A percentile compares a stretch with the other conserved stretches of the same genome.
Conservation (phyloP, 2,888 invertebrate genomes). For the Parnassius apollo region DNA sequence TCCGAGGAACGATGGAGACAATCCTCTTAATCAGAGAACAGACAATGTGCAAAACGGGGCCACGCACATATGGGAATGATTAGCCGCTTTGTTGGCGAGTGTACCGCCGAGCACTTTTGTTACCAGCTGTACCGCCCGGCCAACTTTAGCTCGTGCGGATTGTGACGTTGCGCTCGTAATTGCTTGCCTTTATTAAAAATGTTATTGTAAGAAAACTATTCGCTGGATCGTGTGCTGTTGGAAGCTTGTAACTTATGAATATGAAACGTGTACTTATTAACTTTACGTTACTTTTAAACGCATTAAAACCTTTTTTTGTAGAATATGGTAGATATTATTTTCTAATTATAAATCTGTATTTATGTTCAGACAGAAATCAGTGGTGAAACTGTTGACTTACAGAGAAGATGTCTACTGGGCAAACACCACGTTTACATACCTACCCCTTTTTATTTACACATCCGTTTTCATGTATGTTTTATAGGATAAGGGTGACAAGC, state of each 20-base stretch:
- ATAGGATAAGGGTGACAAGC: no score
- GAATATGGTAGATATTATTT: no score
- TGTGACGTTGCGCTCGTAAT: slow-evolving; percentile 44
- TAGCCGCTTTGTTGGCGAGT: slow-evolving; percentile 54
- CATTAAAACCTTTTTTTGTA: background rate
- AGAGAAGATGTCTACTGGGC: no score
- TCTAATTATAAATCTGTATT: no score
- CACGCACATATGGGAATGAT: slow-evolving; percentile 75
- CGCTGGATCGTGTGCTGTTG: slow-evolving; percentile 28
- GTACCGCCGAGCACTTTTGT: slow-evolving; percentile 64
- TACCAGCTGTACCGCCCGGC: slow-evolving; percentile 48
- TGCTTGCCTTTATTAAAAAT: slow-evolving; percentile 47
- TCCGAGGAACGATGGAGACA: slow-evolving; percentile 75
- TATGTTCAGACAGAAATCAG: no score
- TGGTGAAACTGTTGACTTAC: no score
- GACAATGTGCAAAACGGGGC: slow-evolving; percentile 78
- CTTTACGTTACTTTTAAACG: slow-evolving; percentile 5
- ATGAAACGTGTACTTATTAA: background rate
- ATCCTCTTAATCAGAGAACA: slow-evolving; percentile 78
- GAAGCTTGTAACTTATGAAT: slow-evolving; percentile 23
- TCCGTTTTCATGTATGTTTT: no score
- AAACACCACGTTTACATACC: no score
- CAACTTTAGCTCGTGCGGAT: slow-evolving; percentile 46
- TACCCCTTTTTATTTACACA: no score
- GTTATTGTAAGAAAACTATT: slow-evolving; percentile 40